These are phyloP conservation scores for Paradisaea rubra DNA, from an alignment of 2,113 vertebrate species.

Conservation along the genomic window DNA sequence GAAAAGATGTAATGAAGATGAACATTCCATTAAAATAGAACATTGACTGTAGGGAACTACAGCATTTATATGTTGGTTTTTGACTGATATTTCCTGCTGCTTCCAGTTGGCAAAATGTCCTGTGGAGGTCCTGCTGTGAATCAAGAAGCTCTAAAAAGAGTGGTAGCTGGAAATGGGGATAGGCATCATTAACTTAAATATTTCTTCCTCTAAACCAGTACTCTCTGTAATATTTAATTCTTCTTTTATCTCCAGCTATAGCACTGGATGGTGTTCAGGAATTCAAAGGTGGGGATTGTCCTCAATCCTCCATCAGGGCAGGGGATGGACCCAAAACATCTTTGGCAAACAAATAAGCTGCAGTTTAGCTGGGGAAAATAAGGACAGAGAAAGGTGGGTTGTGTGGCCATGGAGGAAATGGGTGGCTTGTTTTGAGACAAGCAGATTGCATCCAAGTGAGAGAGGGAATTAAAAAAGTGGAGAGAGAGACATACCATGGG, in stretches of 20 bases:
- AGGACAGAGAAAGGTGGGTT: not conserved
- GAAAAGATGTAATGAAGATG: not conserved
- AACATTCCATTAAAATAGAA: not conserved
- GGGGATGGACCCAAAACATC: not conserved
- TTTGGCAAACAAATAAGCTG: not conserved
- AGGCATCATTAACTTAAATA: not conserved
- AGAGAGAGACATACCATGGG: accelerated
- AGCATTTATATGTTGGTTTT: not conserved
- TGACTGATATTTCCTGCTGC: not conserved
- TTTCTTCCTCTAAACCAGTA: not conserved
- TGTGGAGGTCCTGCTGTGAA: not conserved
- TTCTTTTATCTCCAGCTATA: not conserved
- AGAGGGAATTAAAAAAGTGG: not conserved
- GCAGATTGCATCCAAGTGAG: not conserved
- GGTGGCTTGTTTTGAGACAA: not conserved
- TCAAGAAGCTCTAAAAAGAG: not conserved
- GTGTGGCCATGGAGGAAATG: not conserved
- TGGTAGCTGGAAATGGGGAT: not conserved
- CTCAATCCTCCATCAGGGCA: not conserved
- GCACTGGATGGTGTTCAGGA: not conserved
- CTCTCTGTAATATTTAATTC: not conserved
- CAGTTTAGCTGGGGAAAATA: not conserved
- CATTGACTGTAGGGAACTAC: not conserved
- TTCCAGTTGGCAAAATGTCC: not conserved
- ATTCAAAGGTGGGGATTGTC: not conserved